Conservation (phyloP, 2,797 vertebrate species). For the Helostoma temminkii region DNA sequence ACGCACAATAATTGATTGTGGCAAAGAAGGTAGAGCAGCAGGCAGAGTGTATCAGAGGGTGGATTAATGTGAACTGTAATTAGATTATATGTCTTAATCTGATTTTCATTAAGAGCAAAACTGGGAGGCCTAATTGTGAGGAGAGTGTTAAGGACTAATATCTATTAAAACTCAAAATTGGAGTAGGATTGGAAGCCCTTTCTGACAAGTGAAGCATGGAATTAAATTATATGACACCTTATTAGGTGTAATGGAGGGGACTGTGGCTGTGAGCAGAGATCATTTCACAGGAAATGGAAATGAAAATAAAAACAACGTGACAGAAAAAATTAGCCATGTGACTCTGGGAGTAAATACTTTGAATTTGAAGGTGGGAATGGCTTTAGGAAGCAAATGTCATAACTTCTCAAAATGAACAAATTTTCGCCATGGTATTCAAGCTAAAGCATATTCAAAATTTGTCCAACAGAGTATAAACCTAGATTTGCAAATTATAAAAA, state of each 20-base stretch:
- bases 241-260: slow-evolving; percentile 87
- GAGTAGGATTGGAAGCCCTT: slow-evolving; percentile 83
- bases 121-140: slow-evolving; percentile 87
- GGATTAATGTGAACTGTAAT: slow-evolving; percentile 88
- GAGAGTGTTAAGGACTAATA: slow-evolving; percentile 87
- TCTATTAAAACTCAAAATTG: slow-evolving; percentile 89
- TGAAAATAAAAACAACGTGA: slow-evolving; percentile 78
- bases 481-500: slow-evolving; percentile 15
- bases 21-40: slow-evolving; percentile 65
- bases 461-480: not conserved
- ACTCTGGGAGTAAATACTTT: slow-evolving; percentile 51
- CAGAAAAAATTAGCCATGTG: slow-evolving; percentile 38
- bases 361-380: slow-evolving; percentile 32
- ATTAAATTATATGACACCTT: slow-evolving; percentile 90
- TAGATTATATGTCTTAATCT: slow-evolving; percentile 90
- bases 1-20: slow-evolving; percentile 67
- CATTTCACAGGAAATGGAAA: slow-evolving; percentile 73
- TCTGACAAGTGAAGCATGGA: slow-evolving; percentile 89
- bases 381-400: slow-evolving; percentile 13
- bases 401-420: not conserved
- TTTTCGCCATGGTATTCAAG: not conserved
- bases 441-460: slow-evolving; percentile 3
- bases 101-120: slow-evolving; percentile 90
- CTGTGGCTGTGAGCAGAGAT: slow-evolving; percentile 69
- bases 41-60: slow-evolving; percentile 77